Conservation (phyloP, 2,113 vertebrate species). For the Cynopterus brachyotis region DNA sequence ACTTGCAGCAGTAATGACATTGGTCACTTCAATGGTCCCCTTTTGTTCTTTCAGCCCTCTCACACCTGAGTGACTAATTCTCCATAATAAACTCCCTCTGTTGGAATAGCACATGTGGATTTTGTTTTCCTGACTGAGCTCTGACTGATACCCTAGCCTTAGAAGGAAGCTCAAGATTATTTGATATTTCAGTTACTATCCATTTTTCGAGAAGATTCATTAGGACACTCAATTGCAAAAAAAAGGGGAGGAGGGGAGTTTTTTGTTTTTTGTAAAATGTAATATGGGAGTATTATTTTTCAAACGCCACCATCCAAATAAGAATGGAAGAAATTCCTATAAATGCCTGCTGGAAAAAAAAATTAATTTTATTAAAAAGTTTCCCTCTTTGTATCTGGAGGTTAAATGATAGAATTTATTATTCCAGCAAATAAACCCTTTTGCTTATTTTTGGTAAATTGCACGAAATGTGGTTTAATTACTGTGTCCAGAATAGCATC, state of each 20-base stretch:
- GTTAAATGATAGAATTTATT: slow-evolving; percentile 51
- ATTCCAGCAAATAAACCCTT: slow-evolving; percentile 62
- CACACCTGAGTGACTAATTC: not conserved
- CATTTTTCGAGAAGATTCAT: not conserved
- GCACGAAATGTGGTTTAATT: slow-evolving; percentile 71
- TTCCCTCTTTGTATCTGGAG: slow-evolving; percentile 35
- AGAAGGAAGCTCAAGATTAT: not conserved
- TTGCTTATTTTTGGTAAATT: slow-evolving; percentile 75
- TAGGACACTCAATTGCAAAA: not conserved
- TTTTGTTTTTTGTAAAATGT: not conserved
- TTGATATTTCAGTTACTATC: not conserved
- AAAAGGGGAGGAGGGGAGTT: not conserved
- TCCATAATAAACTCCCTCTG: not conserved
- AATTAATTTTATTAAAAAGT: slow-evolving; percentile 59
- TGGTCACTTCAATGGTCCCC: fast-evolving
- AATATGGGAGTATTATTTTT: not conserved
- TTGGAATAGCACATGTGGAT: not conserved
- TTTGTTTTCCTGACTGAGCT: not conserved
- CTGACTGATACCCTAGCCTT: not conserved
- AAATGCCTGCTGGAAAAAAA: slow-evolving; percentile 28
- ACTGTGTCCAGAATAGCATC: slow-evolving; percentile 68
- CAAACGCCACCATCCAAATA: not conserved
- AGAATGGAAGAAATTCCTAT: not conserved
- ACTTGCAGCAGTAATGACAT: not conserved
- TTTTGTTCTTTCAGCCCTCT: not conserved